phyloP scores from a whole-genome alignment of 2,113 vertebrate species.

The Tiliqua scincoides region DNA sequence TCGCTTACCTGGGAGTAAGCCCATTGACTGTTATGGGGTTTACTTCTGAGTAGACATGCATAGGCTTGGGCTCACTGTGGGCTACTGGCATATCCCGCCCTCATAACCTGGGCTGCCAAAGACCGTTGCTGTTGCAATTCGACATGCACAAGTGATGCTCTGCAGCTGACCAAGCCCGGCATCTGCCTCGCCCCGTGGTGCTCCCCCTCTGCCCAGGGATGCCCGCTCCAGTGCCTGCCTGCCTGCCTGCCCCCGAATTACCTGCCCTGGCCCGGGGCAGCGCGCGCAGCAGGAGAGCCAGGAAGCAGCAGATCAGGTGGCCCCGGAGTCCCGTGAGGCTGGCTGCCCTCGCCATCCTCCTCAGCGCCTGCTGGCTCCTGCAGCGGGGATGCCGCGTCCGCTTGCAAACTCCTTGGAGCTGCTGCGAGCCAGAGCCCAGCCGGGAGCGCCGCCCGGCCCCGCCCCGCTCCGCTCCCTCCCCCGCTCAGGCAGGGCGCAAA shows the following conservation, averaged over 20 bases:
- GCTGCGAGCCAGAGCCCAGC: not conserved
- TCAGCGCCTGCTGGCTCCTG: not conserved
- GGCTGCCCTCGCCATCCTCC: not conserved
- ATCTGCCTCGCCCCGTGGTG: no score
- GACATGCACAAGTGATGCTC: no score
- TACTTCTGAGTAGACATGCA: no score
- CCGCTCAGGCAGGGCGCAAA: not conserved
- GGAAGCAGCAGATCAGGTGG: not conserved
- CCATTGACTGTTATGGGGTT: no score
- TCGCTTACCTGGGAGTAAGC: no score
- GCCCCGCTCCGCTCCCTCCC: not conserved
- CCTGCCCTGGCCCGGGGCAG: conserved; percentile 33
- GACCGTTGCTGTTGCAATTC: no score
- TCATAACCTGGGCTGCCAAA: no score
- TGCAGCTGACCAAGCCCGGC: no score
- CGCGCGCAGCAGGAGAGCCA: conserved; percentile 30
- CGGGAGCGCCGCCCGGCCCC: conserved; percentile 12
- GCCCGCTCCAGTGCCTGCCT: no score
- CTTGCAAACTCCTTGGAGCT: not conserved
- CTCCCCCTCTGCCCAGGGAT: no score
- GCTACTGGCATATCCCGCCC: no score
- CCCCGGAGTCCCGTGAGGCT: not conserved
- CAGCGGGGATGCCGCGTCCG: not conserved
- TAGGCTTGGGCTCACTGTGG: no score
- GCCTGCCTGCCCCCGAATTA: not conserved